A percentile compares a stretch with the other conserved stretches of the same genome.
Conservation (phyloP, 2,113 vertebrate species). For the Centropus bengalensis region DNA sequence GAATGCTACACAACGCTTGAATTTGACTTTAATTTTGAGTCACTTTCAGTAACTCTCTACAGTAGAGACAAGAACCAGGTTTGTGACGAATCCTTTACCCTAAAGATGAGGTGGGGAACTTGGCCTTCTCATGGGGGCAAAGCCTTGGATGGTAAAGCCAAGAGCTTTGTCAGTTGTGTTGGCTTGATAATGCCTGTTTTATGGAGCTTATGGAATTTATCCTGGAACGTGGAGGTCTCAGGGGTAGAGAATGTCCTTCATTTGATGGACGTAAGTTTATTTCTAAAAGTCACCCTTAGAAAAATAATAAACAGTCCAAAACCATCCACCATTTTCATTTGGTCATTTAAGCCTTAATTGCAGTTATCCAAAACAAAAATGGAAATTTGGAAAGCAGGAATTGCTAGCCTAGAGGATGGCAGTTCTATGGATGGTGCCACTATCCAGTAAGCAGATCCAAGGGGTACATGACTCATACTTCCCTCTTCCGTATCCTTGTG, state of each 20-base stretch:
- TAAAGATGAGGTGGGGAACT: background rate
- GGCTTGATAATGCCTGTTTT: background rate
- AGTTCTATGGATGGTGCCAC: background rate
- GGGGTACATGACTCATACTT: background rate
- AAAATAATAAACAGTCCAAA: background rate
- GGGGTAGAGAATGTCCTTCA: no score
- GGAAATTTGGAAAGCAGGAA: background rate
- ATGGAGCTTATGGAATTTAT: background rate
- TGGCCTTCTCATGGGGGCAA: background rate
- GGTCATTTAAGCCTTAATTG: background rate
- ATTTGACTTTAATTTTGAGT: conserved; percentile 91
- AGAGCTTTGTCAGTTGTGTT: background rate
- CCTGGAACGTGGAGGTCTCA: background rate
- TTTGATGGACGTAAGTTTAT: background rate
- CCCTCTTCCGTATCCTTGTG: background rate
- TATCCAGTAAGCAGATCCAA: background rate
- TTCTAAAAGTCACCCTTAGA: background rate
- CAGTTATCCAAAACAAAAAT: background rate
- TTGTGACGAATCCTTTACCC: background rate
- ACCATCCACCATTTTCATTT: background rate
- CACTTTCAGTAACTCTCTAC: conserved; percentile 88
- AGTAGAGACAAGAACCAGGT: conserved; percentile 82
- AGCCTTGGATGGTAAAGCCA: background rate
- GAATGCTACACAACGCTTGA: conserved; percentile 75
- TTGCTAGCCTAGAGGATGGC: background rate